phyloP scores from a whole-genome alignment of 64 coral and sea anemone species.

The Montipora cactus region DNA sequence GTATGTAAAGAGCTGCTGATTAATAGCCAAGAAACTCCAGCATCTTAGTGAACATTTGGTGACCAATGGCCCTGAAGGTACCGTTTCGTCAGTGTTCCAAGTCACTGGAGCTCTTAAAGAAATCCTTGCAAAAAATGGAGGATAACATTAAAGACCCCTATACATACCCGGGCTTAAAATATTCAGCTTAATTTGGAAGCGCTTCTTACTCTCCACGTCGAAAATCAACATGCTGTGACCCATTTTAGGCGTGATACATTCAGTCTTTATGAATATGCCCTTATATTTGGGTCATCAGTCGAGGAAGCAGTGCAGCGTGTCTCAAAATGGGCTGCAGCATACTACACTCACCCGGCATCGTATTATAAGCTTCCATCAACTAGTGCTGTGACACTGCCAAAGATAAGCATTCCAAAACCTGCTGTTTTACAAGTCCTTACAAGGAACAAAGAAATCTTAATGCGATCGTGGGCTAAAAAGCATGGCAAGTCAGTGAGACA shows the following conservation, averaged over 20 bases:
- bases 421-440: conserved; percentile 26
- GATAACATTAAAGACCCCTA: conserved; percentile 38
- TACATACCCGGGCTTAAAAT: conserved; percentile 13
- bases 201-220: conserved; percentile 40
- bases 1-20: conserved; percentile 23
- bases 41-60: too few relatives aligned
- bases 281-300: conserved; percentile 64
- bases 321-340: conserved; percentile 48
- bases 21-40: background rate
- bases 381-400: conserved; percentile 17
- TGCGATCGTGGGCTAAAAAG: conserved; percentile 64
- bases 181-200: conserved; percentile 46
- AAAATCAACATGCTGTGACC: conserved; percentile 49
- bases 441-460: background rate
- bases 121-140: conserved; percentile 36
- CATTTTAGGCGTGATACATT: conserved; percentile 55
- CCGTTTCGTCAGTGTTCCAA: conserved; percentile 45
- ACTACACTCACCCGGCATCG: conserved; percentile 48
- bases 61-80: conserved; percentile 35
- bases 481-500: conserved; percentile 35
- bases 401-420: conserved; percentile 52
- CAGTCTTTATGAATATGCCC: conserved; percentile 41
- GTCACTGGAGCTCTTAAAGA: background rate
- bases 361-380: conserved; percentile 63
- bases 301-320: conserved; percentile 56